Evolutionary conservation across 2,797 vertebrate species (phyloP), one percentile per base, ranked within the genome.

Genomic region (Buphagus erythrorhynchus): DNA sequence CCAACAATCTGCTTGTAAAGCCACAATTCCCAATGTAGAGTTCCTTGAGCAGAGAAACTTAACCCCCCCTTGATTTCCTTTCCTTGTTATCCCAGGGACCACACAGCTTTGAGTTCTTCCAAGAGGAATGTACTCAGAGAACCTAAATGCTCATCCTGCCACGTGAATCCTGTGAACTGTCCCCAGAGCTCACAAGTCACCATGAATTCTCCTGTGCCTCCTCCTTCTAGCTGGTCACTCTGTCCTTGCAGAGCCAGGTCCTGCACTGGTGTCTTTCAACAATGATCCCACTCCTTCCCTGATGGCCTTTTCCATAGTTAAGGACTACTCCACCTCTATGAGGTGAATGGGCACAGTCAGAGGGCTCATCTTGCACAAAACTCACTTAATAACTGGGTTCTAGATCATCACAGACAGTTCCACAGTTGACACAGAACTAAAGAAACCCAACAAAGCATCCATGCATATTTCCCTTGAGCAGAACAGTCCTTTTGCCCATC

Each of bases 1-100:
- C 8, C 20, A 40, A 7, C 25, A 54, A 38, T 20, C n/a, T 66
- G 46, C 31, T 46, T 46, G 25, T 9, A 48, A 38, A 55, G 29
- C 35, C 14, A 80, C 22, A 62, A 21, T 11, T 20, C 18, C 28
- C 28, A 73, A 1, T 1, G 31, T 0, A 18, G 1, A 59, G 20
- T 4, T 78, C 78, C 36, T 75, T 11, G 33, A 45, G 46, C 42
- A 61, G 7, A 65, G 42, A 61, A 61, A 48, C 31, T 78, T 21
- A 10, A 29, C 3, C 1, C 1, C 1, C 0, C 14, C 2, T 61
- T 13, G 22, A 42, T n/a, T 45, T 90, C 58, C 63, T 61, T 29
- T 19, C 33, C 58, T 75, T 61, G 29, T 49, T 42, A 28, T 38
- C 21, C 13, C 17, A 61, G 8, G 20, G 26, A 75, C 35, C 38